A percentile compares a stretch with the other conserved stretches of the same genome.
Evolutionary conservation across 2,113 vertebrate genomes (phyloP).

Genomic region (Pristiophorus japonicus): DNA sequence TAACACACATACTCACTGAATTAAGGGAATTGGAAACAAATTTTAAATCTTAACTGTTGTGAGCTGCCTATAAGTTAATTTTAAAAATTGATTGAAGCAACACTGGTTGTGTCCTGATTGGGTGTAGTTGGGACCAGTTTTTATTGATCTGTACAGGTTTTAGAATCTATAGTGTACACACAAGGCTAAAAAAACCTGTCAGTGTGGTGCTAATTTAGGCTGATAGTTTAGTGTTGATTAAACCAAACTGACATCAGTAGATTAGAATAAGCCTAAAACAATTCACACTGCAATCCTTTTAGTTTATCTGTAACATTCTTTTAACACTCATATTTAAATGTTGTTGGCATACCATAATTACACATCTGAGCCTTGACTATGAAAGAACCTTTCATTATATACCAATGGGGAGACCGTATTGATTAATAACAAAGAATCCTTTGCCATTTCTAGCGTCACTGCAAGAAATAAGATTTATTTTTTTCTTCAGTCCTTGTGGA

Average conservation of each 20-base stretch:
- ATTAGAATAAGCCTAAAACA: conserved; percentile 94
- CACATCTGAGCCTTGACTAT: conserved; percentile 76
- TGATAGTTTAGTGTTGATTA: conserved; percentile 70
- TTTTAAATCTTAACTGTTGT: neutral
- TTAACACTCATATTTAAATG: conserved; percentile 90
- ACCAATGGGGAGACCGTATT: conserved; percentile 66
- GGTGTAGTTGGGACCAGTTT: conserved; percentile 51
- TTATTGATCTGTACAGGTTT: conserved; percentile 44
- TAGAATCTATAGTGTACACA: conserved; percentile 61
- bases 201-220: conserved; percentile 70
- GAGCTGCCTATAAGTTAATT: neutral
- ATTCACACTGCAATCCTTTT: conserved; percentile 92
- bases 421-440: conserved; percentile 48
- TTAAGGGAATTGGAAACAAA: conserved; percentile 14
- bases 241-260: conserved; percentile 88
- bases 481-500: neutral
- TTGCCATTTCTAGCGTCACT: conserved; percentile 41
- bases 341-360: conserved; percentile 79
- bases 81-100: conserved; percentile 44
- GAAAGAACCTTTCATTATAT: conserved; percentile 69
- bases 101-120: conserved; percentile 39
- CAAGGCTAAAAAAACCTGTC: conserved; percentile 61
- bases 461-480: conserved; percentile 7
- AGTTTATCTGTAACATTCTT: conserved; percentile 80
- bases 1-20: neutral